Base-by-base conservation (phyloP, 2,113 vertebrate species). In the Xenopus borealis region DNA sequence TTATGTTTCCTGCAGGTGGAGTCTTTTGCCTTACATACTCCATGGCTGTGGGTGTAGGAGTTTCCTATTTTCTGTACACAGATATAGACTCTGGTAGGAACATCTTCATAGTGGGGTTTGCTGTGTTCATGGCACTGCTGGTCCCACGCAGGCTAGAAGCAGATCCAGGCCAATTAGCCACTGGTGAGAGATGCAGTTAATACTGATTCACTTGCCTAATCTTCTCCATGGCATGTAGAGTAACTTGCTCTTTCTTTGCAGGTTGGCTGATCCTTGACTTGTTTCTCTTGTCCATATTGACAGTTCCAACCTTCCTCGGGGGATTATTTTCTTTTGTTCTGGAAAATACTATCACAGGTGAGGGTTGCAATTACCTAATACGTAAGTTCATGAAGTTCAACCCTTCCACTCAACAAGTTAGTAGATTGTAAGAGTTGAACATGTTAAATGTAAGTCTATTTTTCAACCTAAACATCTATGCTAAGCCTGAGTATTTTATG, bases 301-400 rank as follows among this genome's bases (percentile, higher is more conserved):
- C 82, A 80, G 83, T 86, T 14, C 92, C 94, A 12, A 84, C 94
- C 64, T 86, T 94, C 69, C 85, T 94, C 80, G 93, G 92, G 0
- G 91, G 91, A n/a, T 69, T 92, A 55, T 79, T 94, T 78, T 88
- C 93, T 10, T 95, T 94, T 82, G 73, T 94, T 67, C 80, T 95
- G 81, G 94, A 95, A 68, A 93, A 94, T 80, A 94, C 94, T 0
- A 86, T 95, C 64, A 89, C 93, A 86, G 94, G 94, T 95, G 82
- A 90, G 88, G 53, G 23, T 27, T 27, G 23, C 23, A 27, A 27
- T 27, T 27, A 27, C 23, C 23, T 27, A 27, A 27, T 27, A 27
- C 23, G 3, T 27, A 27, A 27, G 23, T 27, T 27, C 23, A 27
- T 27, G 23, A 27, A 27, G 23, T 27, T 27, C 23, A 27, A 3